Base-by-base conservation (phyloP, 1,140 invertebrate species). In the Drosophila pseudoananassae region DNA sequence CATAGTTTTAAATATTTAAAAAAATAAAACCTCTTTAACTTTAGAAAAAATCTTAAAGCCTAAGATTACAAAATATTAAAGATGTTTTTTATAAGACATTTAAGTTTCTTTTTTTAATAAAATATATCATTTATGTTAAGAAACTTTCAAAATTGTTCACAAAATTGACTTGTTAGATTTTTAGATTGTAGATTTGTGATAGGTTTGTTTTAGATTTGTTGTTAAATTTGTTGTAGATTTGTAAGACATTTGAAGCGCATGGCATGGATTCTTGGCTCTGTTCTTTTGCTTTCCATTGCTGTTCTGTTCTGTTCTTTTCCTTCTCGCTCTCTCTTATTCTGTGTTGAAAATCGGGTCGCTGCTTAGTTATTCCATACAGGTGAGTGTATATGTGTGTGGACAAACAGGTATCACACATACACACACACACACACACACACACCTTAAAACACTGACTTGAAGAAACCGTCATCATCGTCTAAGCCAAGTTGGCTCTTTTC, bases 401-500 rank as follows among this genome's bases (percentile, higher is more conserved):
- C 50, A 85, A 68, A 79, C 80, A 70, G 65, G 63, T 76, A 61
- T 76, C 63, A 56, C 58, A 64, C 66, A 69, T 47, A 75, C 36
- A 56, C 43, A 66, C 29, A 52, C 29, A 65, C 51, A 61, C 52
- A 61, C 47, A 71, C 52, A 63, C 29, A 64, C 25, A 27, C 25
- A 27, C 25, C 0, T 27, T 5, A 27, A 27, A 7, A 27, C 25
- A 27, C 25, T 6, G 25, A 27, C n/a, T 59, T 29, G 20, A 23
- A 49, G 45, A 55, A 56, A 61, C 43, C 46, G 55, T 65, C 54
- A 75, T 65, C 55, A 66, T 54, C 71, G 46, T 75, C 72, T 76
- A 75, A 76, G 72, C 72, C 59, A 65, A 75, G 70, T 72, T 77
- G 82, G 73, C 73, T 84, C 82, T 87, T 87, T 84, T 84, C 81